Evolutionary conservation across 1,140 invertebrate genomes (phyloP), one percentile per base, ranked within the genome.

Genomic region (Caenorhabditis remanei): DNA sequence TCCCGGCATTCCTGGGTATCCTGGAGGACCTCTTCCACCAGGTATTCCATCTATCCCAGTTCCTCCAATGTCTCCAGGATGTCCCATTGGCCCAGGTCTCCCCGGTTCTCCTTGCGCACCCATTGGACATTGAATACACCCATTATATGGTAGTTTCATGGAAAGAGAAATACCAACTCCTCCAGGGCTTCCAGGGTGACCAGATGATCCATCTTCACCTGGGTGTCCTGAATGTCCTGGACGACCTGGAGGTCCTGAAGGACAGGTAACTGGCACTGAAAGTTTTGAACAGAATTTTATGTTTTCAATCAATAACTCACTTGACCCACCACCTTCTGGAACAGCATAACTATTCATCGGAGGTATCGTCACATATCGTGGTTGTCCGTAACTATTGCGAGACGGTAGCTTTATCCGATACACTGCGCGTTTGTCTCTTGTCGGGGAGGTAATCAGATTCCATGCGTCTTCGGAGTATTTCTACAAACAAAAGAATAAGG

Each of bases 51-150:
- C 67, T 13, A 53, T n/a, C 56, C 85, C 85, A 11, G 85, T 13
- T 3, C 2, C 50, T 24, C 85, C 85, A 5, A 13, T 58, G 43
- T 55, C 58, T 40, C 85, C 85, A 6, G 65, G n/a, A 50, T 58
- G 63, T 50, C 85, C 85, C 46, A 58, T 71, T 56, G 32, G 21
- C 14, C 85, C 85, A 56, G 50, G 46, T 21, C 32, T 40, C 11
- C 85, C 85, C 6, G 85, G 85, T 46, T 46, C 6, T 58, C 85
- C 85, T n/a, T 71, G 85, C 32, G 32, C 67, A 19, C 85, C 85
- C 65, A 86, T 82, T 43, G 85, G 85, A 71, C 85, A 86, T 63
- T 86, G 85, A 43, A 79, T 86, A 46, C 85, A 86, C 9, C 71
- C 85, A 46, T 86, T 86, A 53, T 86, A 55, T n/a, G 48, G 48